Percentiles rank a stretch among this genome's conserved stretches.
Conservation (phyloP, 2,888 invertebrate genomes). For the Dynastes grantii region DNA sequence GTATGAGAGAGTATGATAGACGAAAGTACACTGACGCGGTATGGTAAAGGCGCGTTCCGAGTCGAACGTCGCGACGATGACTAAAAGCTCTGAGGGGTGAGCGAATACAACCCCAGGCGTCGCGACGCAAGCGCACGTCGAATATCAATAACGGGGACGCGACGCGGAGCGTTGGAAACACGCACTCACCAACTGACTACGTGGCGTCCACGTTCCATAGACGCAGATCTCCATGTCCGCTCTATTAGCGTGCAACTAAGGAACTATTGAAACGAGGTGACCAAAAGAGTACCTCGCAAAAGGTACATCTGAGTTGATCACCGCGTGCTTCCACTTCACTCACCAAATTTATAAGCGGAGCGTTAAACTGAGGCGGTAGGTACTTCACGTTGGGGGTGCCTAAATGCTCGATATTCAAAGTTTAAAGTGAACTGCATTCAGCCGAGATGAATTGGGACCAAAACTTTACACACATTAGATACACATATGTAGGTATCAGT, state of each 20-base stretch:
- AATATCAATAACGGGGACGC: conserved; percentile 51
- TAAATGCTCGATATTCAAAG: not conserved
- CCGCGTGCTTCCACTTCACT: conserved; percentile 34
- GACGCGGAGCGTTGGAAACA: conserved; percentile 38
- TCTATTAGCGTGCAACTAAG: not conserved
- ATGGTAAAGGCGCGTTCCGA: conserved; percentile 23
- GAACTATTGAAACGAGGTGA: not conserved
- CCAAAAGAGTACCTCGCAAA: not conserved
- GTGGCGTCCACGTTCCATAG: conserved; percentile 35
- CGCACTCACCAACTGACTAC: conserved; percentile 40
- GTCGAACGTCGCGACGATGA: conserved; percentile 48
- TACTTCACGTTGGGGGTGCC: conserved; percentile 1
- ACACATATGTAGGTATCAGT: not conserved
- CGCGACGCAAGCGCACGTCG: conserved; percentile 47
- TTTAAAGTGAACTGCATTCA: conserved; percentile 12
- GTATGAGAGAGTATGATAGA: conserved; percentile 30
- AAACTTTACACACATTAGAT: conserved; percentile 6
- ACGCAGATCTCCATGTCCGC: conserved; percentile 35
- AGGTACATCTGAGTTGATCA: not conserved
- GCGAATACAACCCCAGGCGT: conserved; percentile 49
- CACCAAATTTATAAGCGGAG: conserved; percentile 7
- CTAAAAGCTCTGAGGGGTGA: conserved; percentile 46
- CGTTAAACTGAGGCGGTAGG: conserved; percentile 10
- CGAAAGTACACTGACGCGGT: conserved; percentile 30
- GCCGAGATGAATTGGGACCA: conserved; percentile 20